These are phyloP conservation scores for Baryphthengus martii DNA, from an alignment of 2,113 vertebrate genomes.

Conservation along the genomic window DNA sequence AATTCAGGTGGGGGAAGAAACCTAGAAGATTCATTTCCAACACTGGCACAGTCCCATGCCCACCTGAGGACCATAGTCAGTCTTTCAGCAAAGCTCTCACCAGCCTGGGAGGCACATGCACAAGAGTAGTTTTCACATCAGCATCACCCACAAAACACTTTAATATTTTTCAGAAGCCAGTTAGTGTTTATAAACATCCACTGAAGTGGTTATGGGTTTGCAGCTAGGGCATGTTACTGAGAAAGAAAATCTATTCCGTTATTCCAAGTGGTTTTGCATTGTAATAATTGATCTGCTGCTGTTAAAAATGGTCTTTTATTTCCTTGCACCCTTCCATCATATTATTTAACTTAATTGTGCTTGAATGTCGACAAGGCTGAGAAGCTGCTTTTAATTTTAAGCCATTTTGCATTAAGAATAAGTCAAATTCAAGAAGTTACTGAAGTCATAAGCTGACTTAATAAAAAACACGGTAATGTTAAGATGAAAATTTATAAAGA, in stretches of 20 bases:
- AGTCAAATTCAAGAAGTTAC: not conserved
- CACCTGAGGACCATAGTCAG: accelerated
- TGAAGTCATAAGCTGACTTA: not conserved
- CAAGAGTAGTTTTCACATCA: not conserved
- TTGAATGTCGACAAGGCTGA: not conserved
- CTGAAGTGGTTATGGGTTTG: not conserved
- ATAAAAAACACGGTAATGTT: not conserved
- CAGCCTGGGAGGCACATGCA: not conserved
- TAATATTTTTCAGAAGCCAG: not conserved
- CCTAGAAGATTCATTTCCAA: not conserved
- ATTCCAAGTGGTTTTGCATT: not conserved
- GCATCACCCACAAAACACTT: not conserved
- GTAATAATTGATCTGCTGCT: not conserved
- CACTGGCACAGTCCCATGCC: too few species aligned
- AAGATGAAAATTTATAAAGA: not conserved
- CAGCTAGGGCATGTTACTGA: not conserved
- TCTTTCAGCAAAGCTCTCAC: not conserved
- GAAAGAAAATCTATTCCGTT: not conserved
- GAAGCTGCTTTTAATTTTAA: conserved; percentile 37
- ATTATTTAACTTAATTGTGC: not conserved
- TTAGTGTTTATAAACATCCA: not conserved
- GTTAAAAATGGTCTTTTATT: not conserved
- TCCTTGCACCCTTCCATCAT: not conserved
- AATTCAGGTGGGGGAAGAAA: not conserved
- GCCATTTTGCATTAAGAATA: not conserved